phyloP scores from a whole-genome alignment of 2,797 vertebrate genomes.

The Diceros bicornis region DNA sequence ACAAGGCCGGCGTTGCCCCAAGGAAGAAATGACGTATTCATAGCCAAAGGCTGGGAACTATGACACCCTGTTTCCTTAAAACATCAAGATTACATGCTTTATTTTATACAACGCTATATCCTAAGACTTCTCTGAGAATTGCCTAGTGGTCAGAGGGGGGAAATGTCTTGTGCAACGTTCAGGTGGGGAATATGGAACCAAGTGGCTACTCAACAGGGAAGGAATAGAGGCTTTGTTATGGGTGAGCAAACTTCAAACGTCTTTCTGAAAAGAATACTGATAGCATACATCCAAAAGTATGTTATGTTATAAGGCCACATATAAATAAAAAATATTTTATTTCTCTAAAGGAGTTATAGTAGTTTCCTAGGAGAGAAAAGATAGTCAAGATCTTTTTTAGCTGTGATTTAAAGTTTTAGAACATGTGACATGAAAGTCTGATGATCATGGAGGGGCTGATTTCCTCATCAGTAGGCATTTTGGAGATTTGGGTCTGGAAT shows the following conservation, averaged over 20 bases:
- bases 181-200: neutral
- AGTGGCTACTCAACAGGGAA: neutral
- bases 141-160: neutral
- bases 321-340: neutral
- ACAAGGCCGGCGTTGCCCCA: neutral
- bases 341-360: neutral
- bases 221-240: neutral
- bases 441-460: neutral
- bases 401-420: constrained; percentile 39
- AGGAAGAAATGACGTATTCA: neutral
- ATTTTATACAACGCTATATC: constrained; percentile 9
- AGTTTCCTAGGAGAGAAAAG: neutral
- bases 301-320: neutral
- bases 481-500: neutral
- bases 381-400: neutral
- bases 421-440: neutral
- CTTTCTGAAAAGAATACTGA: constrained; percentile 16
- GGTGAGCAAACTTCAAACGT: neutral
- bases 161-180: neutral
- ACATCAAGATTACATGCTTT: neutral
- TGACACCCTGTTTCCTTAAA: neutral
- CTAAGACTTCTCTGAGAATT: constrained; percentile 1
- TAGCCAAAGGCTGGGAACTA: neutral
- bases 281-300: neutral
- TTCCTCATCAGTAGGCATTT: neutral